Percentiles rank a stretch among this genome's conserved stretches.
phyloP scores from a whole-genome alignment of 2,888 invertebrate genomes.

The Melieria omissa region DNA sequence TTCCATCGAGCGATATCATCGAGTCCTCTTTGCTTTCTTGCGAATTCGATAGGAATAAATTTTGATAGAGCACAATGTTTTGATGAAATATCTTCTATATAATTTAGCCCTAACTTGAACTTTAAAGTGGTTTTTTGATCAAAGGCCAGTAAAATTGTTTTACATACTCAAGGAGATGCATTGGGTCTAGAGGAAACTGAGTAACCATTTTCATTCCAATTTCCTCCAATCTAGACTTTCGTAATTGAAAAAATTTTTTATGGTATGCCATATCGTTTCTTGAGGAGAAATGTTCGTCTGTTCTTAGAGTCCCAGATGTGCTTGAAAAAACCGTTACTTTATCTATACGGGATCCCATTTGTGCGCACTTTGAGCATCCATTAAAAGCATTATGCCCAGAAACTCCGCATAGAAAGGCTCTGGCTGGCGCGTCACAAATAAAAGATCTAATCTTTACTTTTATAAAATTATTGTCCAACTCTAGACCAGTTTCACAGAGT shows the following conservation, averaged over 20 bases:
- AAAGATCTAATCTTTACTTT: no score
- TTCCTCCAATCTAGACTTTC: not conserved
- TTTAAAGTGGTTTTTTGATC: no score
- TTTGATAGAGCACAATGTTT: no score
- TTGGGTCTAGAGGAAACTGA: not conserved
- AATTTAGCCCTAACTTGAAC: no score
- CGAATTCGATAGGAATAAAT: no score
- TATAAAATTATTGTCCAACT: no score
- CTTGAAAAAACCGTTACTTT: not conserved
- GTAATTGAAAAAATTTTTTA: not conserved
- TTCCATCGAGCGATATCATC: no score
- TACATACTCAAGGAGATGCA: not conserved
- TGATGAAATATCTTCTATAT: no score
- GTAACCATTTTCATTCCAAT: not conserved
- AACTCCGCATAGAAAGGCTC: not conserved
- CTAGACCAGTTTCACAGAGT: no score
- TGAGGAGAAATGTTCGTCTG: not conserved
- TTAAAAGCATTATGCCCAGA: not conserved
- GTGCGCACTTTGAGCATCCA: not conserved
- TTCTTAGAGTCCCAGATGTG: not conserved
- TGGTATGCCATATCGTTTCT: not conserved
- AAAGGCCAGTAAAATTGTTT: constrained; percentile 3
- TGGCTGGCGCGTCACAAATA: constrained; percentile 3
- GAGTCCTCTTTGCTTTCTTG: no score
- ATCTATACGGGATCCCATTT: not conserved